These are phyloP conservation scores for Dione juno DNA, from an alignment of 2,888 invertebrate species.

Conservation along the genomic window DNA sequence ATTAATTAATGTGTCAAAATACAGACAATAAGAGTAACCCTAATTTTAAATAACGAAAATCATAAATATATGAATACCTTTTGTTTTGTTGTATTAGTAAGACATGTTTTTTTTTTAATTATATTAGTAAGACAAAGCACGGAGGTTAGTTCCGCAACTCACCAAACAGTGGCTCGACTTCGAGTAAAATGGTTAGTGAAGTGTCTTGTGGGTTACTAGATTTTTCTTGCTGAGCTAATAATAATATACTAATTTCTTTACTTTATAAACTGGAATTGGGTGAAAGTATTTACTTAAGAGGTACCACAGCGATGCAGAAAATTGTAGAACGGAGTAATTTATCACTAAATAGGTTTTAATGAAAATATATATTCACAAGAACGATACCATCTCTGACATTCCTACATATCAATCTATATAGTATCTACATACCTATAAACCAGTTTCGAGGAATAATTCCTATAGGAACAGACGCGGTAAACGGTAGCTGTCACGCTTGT, in stretches of 20 bases:
- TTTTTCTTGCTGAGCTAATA: background rate
- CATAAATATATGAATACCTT: conserved; percentile 18
- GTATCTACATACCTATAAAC: too few relatives aligned
- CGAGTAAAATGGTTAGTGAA: background rate
- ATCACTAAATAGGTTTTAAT: too few relatives aligned
- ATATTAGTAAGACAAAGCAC: background rate
- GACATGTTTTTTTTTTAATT: background rate
- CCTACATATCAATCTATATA: conserved; percentile 36
- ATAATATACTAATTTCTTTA: background rate
- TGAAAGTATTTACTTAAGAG: too few relatives aligned
- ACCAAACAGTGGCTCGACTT: background rate
- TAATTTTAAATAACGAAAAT: conserved; percentile 41
- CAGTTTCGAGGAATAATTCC: conserved; percentile 43
- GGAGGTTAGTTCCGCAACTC: background rate
- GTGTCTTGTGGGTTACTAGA: background rate
- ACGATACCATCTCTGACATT: conserved; percentile 30
- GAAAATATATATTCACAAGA: too few relatives aligned
- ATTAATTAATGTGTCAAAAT: conserved; percentile 33
- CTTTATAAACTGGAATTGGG: background rate
- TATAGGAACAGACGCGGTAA: conserved; percentile 40
- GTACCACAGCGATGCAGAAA: too few relatives aligned
- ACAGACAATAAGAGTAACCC: conserved; percentile 41
- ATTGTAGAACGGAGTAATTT: too few relatives aligned
- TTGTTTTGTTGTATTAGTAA: background rate
- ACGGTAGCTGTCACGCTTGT: conserved; percentile 49